Evolutionary conservation across 2,797 vertebrate species (phyloP), one percentile per base, ranked within the genome.

Genomic region (Benthosema pterotum): DNA sequence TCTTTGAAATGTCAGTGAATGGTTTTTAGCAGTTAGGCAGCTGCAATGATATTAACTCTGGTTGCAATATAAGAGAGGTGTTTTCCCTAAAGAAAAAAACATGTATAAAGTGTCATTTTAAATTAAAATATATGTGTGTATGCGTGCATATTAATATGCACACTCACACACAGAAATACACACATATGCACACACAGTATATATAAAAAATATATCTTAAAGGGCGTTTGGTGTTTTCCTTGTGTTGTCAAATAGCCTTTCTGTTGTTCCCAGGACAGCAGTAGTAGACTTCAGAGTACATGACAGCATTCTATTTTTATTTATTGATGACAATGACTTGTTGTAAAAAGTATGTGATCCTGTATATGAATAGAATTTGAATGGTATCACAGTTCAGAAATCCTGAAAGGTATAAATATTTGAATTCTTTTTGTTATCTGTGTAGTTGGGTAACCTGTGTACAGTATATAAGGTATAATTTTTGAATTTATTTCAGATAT

Each of bases 391-490:
- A 62, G 82, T 86, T 90, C 87, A 83, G 83, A 90, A 78, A 83
- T 78, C 84, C 86, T 87, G 79, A 83, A 88, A 88, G 86, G 83
- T 93, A 92, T 89, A 87, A 90, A 91, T 92, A 92, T 91, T 90
- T 84, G 69, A 84, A 83, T 68, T 79, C 65, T 74, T 89, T 92
- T 93, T 90, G 89, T 92, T 92, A 91, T 92, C 71, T 91, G 91
- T 94, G 93, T 93, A 91, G 93, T 92, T 88, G 87, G 87, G 90
- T 93, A 91, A 92, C 81, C 88, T 88, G 91, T 94, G 92, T 93
- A 94, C 92, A 94, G 92, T 93, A 80, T 38, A 91, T 88, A 83
- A 91, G 84, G 88, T 92, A 87, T 92, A 87, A 88, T 93, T 93
- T 80, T 90, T 85, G 82, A 84, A 93, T 93, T 93, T 78, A 92